Evolutionary conservation across 2,113 vertebrate genomes (phyloP).

Genomic region (Steatornis caripensis): DNA sequence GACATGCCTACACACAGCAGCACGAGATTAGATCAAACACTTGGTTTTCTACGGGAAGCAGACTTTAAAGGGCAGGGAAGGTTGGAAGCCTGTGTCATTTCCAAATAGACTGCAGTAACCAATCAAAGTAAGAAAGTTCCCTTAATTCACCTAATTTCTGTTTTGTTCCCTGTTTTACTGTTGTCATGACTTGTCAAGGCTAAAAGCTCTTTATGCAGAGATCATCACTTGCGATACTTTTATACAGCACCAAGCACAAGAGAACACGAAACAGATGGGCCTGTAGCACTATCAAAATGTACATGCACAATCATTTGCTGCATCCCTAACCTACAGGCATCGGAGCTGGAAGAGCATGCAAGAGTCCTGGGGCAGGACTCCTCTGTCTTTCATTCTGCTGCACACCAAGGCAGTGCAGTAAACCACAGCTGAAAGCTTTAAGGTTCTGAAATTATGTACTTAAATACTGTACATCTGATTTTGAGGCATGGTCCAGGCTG

Average conservation of each 20-base stretch:
- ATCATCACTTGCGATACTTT: neutral
- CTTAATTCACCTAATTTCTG: neutral
- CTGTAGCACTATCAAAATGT: neutral
- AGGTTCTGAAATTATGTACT: neutral
- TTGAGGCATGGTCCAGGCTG: neutral
- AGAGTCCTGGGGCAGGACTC: neutral
- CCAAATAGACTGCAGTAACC: neutral
- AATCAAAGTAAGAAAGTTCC: neutral
- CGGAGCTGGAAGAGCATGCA: neutral
- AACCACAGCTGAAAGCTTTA: neutral
- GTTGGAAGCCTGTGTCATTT: neutral
- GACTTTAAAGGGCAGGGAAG: neutral
- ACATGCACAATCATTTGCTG: neutral
- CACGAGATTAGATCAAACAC: neutral
- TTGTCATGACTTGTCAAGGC: neutral
- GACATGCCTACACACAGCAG: neutral
- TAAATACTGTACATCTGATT: neutral
- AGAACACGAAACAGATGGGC: neutral
- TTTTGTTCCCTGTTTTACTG: neutral
- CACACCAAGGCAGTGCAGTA: neutral
- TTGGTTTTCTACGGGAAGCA: neutral
- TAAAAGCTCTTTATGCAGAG: neutral
- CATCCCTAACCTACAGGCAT: neutral
- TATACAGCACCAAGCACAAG: neutral
- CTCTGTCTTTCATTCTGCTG: neutral